A percentile compares a stretch with the other conserved stretches of the same genome.
These are phyloP conservation scores for Coleophora flavipennella DNA, from an alignment of 2,888 invertebrate genomes.

Conservation along the genomic window DNA sequence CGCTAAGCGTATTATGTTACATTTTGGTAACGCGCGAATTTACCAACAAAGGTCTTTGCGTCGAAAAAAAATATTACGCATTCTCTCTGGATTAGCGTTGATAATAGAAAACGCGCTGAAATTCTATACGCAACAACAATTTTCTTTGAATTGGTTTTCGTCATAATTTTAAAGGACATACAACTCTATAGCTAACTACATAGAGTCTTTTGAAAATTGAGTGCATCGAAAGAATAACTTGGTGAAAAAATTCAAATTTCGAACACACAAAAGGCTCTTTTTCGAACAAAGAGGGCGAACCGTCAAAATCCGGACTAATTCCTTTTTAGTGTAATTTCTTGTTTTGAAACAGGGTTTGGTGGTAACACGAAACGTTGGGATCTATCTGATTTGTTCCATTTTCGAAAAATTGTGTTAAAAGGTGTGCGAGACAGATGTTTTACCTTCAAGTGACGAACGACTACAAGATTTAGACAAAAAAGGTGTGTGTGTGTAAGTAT, in stretches of 20 bases:
- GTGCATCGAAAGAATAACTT: not conserved
- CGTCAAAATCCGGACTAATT: conserved; percentile 14
- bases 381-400: conserved; percentile 6
- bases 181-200: not conserved
- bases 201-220: not conserved
- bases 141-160: not conserved
- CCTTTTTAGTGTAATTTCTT: conserved; percentile 12
- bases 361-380: conserved; percentile 10
- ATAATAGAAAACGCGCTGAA: conserved; percentile 19
- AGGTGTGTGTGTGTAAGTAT: too few species aligned
- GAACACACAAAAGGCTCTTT: conserved; percentile 10
- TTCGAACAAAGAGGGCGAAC: conserved; percentile 8
- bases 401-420: conserved; percentile 2
- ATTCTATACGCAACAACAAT: conserved; percentile 1
- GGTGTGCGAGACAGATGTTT: conserved; percentile 1
- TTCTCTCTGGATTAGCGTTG: conserved; percentile 31
- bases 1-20: conserved; percentile 20
- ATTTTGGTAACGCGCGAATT: conserved; percentile 15
- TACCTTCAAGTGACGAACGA: too few species aligned
- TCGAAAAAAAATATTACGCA: conserved; percentile 21
- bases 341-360: conserved; percentile 6
- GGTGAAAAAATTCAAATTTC: conserved; percentile 9
- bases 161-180: not conserved
- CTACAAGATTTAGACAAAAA: too few species aligned
- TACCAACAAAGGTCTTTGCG: conserved; percentile 15